Conservation (phyloP, 2,888 invertebrate species). For the Stegophylla sp. region DNA sequence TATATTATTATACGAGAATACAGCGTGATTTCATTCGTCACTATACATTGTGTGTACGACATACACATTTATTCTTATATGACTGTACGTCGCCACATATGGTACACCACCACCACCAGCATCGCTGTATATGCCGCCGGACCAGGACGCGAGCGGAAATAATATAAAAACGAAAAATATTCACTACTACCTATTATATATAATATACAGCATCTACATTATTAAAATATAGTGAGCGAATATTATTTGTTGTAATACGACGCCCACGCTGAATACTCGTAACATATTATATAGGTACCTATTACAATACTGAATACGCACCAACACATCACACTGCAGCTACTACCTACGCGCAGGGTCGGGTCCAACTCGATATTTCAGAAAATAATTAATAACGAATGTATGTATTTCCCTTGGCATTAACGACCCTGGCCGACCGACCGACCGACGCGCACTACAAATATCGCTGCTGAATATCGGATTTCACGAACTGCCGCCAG, state of each 20-base stretch:
- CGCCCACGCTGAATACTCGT: background rate
- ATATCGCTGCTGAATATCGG: conserved; percentile 5
- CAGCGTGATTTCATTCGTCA: too few relatives aligned
- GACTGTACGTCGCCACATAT: too few relatives aligned
- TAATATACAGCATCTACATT: background rate
- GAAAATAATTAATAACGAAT: conserved; percentile 32
- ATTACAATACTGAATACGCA: too few relatives aligned
- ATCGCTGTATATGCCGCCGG: too few relatives aligned
- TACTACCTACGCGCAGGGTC: background rate
- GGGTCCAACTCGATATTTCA: conserved; percentile 2
- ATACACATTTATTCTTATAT: too few relatives aligned
- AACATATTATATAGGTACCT: too few relatives aligned
- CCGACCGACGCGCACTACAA: background rate
- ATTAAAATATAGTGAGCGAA: conserved; percentile 4
- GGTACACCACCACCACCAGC: background rate
- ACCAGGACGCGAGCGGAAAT: too few relatives aligned
- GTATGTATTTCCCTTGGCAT: background rate
- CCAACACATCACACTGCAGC: too few relatives aligned
- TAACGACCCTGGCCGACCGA: conserved; percentile 6
- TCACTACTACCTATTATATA: background rate
- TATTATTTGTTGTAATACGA: conserved; percentile 23
- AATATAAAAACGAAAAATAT: background rate
- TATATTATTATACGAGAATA: too few relatives aligned
- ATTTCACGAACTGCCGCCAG: background rate
- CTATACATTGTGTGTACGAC: too few relatives aligned